Evolutionary conservation across 92 coral and sea anemone genomes (phyloP), one percentile per base, ranked within the genome.

Genomic region (Palythoa grandiflora): DNA sequence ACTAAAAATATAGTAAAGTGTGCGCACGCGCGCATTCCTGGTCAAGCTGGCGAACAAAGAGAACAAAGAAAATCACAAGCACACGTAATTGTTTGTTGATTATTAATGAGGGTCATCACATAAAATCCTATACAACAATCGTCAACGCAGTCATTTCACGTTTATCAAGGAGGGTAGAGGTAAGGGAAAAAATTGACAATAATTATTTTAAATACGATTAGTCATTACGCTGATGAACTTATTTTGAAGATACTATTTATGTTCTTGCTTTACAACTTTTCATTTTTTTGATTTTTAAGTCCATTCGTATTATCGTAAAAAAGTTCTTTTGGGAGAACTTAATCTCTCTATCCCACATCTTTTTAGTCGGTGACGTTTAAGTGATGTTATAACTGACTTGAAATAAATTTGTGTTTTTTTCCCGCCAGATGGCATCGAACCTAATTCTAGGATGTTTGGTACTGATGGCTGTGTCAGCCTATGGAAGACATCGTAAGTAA

Each of bases 401-500:
- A 10, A 79, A 38, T 57, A 44, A 21, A 40, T 83, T 13, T 2
- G 50, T 44, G 0, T 35, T 61, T 73, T 88, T 13, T 54, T 39
- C 72, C 84, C 83, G 71, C 51, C 86, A 97, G 99, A 97, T 97
- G 99, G 99, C 96, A 88, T 90, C 94, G 83, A 97, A 97, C 87
- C 92, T 97, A 53, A 90, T 97, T 87, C 77, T 92, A 53, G 98
- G 98, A 88, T 94, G 94, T 90, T 76, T 97, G 48, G 95, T 94
- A 83, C 93, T 96, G 77, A 94, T 96, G 94, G 98, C 94, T 53
- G 98, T 91, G 9, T 94, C 95, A 50, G 95, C 98, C 73, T 94
- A 96, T 87, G 99, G 98, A 47, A 92, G 94, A 93, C 92, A 94
- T 86, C 94, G 98, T 95, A 95, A 95, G 98, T 95, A 74, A 38